These are phyloP conservation scores for Xyrauchen texanus DNA, from an alignment of 2,113 vertebrate genomes.

Conservation along the genomic window DNA sequence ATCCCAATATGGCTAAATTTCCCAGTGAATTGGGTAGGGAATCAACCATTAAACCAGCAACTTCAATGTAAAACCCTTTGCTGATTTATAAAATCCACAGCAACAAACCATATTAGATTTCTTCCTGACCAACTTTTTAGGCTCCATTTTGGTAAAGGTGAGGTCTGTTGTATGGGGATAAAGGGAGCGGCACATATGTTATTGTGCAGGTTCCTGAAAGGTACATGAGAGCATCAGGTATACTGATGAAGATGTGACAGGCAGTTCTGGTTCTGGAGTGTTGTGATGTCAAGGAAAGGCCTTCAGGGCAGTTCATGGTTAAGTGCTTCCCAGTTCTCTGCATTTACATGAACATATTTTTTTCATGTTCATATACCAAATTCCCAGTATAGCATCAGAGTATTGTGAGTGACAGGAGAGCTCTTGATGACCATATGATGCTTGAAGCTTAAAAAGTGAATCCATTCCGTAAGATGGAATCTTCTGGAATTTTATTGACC, in stretches of 20 bases:
- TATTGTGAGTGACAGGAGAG: no score
- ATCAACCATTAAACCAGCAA: background rate
- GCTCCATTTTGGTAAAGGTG: background rate
- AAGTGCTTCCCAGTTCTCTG: background rate
- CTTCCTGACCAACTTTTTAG: background rate
- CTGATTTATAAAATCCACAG: background rate
- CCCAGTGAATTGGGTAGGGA: slow-evolving; percentile 2
- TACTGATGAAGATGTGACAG: slow-evolving; percentile 8
- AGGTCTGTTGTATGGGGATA: background rate
- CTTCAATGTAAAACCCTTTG: background rate
- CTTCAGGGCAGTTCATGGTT: background rate
- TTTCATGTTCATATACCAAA: background rate
- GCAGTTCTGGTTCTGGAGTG: background rate
- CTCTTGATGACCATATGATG: no score
- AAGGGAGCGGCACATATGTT: background rate
- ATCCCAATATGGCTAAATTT: background rate
- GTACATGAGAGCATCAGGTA: background rate
- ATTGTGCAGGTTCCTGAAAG: background rate
- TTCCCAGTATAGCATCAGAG: slow-evolving; percentile 6
- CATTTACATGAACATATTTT: slow-evolving; percentile 4
- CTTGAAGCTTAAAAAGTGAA: no score
- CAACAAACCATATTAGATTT: background rate
- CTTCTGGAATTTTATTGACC: background rate
- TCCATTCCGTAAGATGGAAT: no score
- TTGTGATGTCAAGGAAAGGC: background rate